Evolutionary conservation across 2,113 vertebrate species (phyloP).

Genomic region (Chitala chitala): DNA sequence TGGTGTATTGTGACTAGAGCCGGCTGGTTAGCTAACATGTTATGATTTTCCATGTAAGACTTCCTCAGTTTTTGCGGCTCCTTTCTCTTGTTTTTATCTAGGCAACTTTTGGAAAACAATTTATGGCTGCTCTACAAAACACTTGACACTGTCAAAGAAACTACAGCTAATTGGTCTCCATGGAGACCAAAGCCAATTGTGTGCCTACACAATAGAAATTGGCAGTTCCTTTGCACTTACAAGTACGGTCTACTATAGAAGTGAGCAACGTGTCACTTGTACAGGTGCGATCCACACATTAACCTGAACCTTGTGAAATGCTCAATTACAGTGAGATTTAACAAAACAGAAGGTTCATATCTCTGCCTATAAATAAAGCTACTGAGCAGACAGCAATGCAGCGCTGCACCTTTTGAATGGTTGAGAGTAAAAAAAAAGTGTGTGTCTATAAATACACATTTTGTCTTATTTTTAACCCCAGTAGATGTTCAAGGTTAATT

Average conservation of each 20-base stretch:
- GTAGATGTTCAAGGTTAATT: slow-evolving; percentile 75
- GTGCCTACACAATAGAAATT: slow-evolving; percentile 59
- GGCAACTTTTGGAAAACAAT: slow-evolving; percentile 56
- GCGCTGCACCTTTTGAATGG: slow-evolving; percentile 23
- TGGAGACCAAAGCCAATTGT: slow-evolving; percentile 47
- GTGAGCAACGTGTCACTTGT: slow-evolving; percentile 16
- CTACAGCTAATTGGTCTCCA: slow-evolving; percentile 73
- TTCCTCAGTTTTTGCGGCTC: slow-evolving; percentile 43
- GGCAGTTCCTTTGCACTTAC: slow-evolving; percentile 56
- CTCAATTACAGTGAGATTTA: neutral
- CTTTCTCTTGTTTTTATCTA: slow-evolving; percentile 42
- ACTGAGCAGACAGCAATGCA: neutral
- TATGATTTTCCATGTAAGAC: slow-evolving; percentile 41
- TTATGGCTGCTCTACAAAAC: slow-evolving; percentile 47
- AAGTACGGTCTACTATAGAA: slow-evolving; percentile 48
- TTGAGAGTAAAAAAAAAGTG: slow-evolving; percentile 42
- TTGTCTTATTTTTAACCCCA: slow-evolving; percentile 65
- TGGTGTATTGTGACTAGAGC: slow-evolving; percentile 9
- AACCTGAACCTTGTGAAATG: slow-evolving; percentile 2
- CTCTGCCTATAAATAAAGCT: too few species aligned
- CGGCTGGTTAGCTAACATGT: slow-evolving; percentile 24
- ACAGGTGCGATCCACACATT: slow-evolving; percentile 8
- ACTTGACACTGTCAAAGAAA: slow-evolving; percentile 53
- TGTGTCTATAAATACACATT: slow-evolving; percentile 58
- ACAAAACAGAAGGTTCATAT: neutral